Evolutionary conservation across 92 coral and sea anemone genomes (phyloP).

Genomic region (Phenganax marumi): DNA sequence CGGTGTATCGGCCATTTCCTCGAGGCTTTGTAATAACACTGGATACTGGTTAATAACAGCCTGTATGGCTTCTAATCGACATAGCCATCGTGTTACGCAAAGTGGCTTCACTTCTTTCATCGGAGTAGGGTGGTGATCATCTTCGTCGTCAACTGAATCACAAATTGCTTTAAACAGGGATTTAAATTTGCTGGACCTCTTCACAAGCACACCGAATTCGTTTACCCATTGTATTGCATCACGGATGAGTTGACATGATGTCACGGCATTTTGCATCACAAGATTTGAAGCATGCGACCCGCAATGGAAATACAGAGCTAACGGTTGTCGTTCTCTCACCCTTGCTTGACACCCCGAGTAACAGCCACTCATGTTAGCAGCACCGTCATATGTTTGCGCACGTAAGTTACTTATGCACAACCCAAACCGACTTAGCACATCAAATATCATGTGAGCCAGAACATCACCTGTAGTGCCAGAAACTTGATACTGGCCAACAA

Average conservation of each 20-base stretch:
- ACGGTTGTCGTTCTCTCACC: background rate
- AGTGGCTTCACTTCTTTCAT: conserved; percentile 32
- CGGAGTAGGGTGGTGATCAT: no score
- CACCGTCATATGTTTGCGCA: conserved; percentile 4
- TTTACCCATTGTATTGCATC: conserved; percentile 15
- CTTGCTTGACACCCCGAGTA: background rate
- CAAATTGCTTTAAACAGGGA: conserved; percentile 19
- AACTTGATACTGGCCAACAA: background rate
- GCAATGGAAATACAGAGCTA: background rate
- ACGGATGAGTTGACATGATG: conserved; percentile 16
- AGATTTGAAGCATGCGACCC: conserved; percentile 1
- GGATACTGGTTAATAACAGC: conserved; percentile 21
- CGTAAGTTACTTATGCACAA: conserved; percentile 1
- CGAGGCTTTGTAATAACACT: conserved; percentile 16
- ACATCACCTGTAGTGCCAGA: background rate
- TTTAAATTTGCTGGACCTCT: conserved; percentile 30
- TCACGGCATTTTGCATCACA: background rate
- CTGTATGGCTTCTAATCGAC: conserved; percentile 39
- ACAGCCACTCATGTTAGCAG: background rate
- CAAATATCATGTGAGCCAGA: background rate
- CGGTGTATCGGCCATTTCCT: conserved; percentile 19
- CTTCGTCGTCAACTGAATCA: conserved; percentile 13
- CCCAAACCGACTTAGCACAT: conserved; percentile 1
- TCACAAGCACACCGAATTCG: conserved; percentile 33
- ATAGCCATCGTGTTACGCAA: conserved; percentile 38